phyloP scores from a whole-genome alignment of 2,113 vertebrate genomes.

The Labeo rohita region DNA sequence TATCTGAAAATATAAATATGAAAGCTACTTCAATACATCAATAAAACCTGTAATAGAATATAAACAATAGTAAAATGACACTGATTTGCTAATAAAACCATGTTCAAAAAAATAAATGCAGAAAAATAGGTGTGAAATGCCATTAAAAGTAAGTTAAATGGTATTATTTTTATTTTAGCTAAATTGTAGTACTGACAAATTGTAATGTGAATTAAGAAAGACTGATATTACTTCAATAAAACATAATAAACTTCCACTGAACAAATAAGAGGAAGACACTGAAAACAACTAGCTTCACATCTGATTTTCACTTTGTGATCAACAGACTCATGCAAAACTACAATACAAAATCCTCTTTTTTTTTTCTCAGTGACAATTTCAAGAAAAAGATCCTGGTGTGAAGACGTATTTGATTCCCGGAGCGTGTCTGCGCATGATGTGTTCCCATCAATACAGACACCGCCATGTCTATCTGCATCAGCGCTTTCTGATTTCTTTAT shows the following conservation, averaged over 20 bases:
- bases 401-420: neutral
- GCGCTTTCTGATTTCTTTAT: neutral
- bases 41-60: neutral
- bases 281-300: neutral
- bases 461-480: neutral
- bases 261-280: neutral
- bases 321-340: neutral
- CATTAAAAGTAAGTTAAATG: too few species aligned
- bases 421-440: neutral
- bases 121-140: too few species aligned
- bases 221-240: neutral
- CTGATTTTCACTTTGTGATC: neutral
- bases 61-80: neutral
- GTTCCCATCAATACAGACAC: neutral
- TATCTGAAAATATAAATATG: neutral
- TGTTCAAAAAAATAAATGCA: too few species aligned
- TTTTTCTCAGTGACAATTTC: neutral
- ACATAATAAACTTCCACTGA: neutral
- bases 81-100: too few species aligned
- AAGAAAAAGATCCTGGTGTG: neutral
- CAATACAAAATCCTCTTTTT: neutral
- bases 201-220: too few species aligned
- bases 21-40: neutral
- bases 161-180: too few species aligned
- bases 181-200: too few species aligned